phyloP scores from a whole-genome alignment of 2,888 invertebrate genomes.

The Leptinotarsa juncta region DNA sequence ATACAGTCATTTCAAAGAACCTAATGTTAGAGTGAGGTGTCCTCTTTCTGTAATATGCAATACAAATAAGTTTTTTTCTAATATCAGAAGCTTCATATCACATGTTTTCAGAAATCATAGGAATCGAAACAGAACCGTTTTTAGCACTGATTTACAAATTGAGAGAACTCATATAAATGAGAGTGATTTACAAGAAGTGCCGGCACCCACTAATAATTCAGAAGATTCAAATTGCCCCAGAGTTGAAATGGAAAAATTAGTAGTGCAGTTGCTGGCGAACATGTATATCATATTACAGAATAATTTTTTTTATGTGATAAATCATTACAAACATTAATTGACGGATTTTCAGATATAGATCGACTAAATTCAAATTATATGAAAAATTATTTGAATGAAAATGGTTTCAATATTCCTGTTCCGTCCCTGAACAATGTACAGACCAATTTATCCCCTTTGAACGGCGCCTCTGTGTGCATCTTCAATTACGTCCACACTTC shows the following conservation, averaged over 20 bases:
- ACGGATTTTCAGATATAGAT: not conserved
- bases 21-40: not conserved
- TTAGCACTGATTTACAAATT: not conserved
- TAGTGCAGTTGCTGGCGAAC: not conserved
- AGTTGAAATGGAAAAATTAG: not conserved
- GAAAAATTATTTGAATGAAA: not conserved
- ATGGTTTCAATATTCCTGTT: not conserved
- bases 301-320: not conserved
- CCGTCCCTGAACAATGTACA: not conserved
- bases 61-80: not conserved
- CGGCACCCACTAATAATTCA: not conserved
- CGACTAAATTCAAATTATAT: not conserved
- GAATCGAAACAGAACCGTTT: not conserved
- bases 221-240: not conserved
- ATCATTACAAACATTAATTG: not conserved
- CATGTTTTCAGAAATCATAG: slow-evolving; percentile 5
- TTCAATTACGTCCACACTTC: too few species aligned
- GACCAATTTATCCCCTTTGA: not conserved
- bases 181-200: not conserved
- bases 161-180: not conserved
- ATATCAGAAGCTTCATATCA: not conserved
- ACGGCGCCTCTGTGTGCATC: not conserved
- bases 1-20: not conserved
- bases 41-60: not conserved
- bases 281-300: too few species aligned